Conservation (phyloP, 2,113 vertebrate species). For the Varanus komodoensis region DNA sequence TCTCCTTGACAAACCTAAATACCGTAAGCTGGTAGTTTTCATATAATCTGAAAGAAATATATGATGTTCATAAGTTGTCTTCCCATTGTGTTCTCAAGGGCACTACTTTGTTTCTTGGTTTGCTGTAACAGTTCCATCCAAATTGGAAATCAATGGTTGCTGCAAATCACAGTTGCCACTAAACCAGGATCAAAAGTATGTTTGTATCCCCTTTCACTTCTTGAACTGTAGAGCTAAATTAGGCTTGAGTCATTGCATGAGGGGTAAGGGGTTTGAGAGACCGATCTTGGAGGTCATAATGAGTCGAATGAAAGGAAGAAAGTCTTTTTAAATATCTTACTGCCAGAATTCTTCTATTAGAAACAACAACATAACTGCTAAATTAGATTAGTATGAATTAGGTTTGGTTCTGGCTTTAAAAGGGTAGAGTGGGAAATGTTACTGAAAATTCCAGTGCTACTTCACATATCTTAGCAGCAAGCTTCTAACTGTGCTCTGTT, state of each 20-base stretch:
- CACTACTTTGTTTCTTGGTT: neutral
- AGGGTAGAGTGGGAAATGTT: neutral
- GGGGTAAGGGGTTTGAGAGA: neutral
- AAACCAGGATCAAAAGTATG: neutral
- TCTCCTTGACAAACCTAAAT: no score
- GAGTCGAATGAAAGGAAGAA: neutral
- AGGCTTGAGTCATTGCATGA: neutral
- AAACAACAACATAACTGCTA: neutral
- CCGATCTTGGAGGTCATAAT: neutral
- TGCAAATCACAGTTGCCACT: neutral
- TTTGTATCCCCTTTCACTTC: no score
- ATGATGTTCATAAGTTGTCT: no score
- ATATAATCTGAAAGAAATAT: no score
- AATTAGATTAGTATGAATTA: neutral
- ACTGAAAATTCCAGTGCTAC: neutral
- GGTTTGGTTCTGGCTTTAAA: neutral
- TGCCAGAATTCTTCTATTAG: neutral
- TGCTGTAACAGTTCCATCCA: neutral
- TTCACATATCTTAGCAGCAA: neutral
- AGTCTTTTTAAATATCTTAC: neutral
- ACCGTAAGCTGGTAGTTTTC: no score
- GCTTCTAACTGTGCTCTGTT: rapidly evolving
- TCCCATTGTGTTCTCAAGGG: neutral
- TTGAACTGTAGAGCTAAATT: neutral
- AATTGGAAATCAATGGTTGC: neutral